A percentile compares a stretch with the other conserved stretches of the same genome.
phyloP scores from a whole-genome alignment of 2,888 invertebrate species.

The Thera britannica region DNA sequence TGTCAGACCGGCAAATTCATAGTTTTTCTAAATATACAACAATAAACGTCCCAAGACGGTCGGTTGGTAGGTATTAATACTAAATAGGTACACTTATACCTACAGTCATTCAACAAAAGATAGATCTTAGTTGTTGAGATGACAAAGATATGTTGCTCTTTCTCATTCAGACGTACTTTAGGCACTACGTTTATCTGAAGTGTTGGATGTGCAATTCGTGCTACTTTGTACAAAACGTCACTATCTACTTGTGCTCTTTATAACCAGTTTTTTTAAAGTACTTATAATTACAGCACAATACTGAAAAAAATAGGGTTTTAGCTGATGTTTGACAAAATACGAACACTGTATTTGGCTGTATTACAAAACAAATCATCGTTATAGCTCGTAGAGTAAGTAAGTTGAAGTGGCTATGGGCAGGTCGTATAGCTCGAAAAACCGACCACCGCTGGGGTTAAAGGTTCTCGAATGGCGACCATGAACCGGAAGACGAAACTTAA shows the following conservation, averaged over 20 bases:
- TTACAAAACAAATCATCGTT: background rate
- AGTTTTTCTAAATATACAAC: too few species aligned
- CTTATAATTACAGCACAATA: background rate
- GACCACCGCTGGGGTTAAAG: too few species aligned
- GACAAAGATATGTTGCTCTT: conserved; percentile 16
- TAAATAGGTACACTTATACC: background rate
- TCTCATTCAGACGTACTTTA: conserved; percentile 12
- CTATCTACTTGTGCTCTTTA: background rate
- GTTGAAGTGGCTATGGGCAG: too few species aligned
- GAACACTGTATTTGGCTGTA: background rate
- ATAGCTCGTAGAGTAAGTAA: too few species aligned
- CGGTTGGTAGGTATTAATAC: too few species aligned
- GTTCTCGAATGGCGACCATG: too few species aligned
- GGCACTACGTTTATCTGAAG: conserved; percentile 9
- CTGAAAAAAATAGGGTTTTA: background rate
- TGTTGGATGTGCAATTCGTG: conserved; percentile 1
- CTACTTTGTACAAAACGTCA: background rate
- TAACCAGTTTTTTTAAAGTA: conserved; percentile 25
- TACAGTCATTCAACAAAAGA: conserved; percentile 5
- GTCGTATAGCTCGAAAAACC: too few species aligned
- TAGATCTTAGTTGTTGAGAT: conserved; percentile 14
- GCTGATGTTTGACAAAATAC: background rate
- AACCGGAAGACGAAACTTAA: too few species aligned
- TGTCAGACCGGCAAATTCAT: background rate
- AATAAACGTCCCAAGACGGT: too few species aligned